Conservation (phyloP, 2,888 invertebrate genomes). For the Saturnia japonica region DNA sequence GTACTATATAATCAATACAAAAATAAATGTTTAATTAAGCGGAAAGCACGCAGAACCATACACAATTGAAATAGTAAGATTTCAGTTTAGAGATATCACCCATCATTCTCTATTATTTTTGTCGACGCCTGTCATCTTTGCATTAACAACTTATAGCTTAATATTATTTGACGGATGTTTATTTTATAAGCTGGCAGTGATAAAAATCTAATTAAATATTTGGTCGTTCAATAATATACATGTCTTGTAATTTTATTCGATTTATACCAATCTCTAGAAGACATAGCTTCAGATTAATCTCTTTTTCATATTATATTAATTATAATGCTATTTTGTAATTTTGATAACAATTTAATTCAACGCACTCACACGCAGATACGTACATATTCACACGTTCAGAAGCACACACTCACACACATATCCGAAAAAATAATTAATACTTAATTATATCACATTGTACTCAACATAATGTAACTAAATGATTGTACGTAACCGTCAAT, state of each 20-base stretch:
- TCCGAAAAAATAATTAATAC: conserved; percentile 33
- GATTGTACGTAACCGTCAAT: conserved; percentile 19
- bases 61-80: not conserved
- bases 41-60: not conserved
- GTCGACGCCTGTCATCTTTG: not conserved
- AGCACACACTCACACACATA: conserved; percentile 17
- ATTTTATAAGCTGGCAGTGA: conserved; percentile 10
- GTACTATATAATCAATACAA: not conserved
- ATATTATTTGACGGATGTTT: not conserved
- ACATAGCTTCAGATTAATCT: not conserved
- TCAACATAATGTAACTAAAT: conserved; percentile 31
- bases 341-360: not conserved
- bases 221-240: not conserved
- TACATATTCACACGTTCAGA: no score
- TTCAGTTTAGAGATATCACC: not conserved
- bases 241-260: not conserved
- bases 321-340: not conserved
- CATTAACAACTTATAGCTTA: not conserved
- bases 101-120: not conserved
- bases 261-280: not conserved
- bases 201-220: not conserved
- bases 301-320: not conserved
- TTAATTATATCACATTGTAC: conserved; percentile 57
- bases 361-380: not conserved
- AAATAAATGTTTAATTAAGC: not conserved